These are phyloP conservation scores for Callionymus lyra DNA, from an alignment of 2,113 vertebrate species.

Conservation along the genomic window DNA sequence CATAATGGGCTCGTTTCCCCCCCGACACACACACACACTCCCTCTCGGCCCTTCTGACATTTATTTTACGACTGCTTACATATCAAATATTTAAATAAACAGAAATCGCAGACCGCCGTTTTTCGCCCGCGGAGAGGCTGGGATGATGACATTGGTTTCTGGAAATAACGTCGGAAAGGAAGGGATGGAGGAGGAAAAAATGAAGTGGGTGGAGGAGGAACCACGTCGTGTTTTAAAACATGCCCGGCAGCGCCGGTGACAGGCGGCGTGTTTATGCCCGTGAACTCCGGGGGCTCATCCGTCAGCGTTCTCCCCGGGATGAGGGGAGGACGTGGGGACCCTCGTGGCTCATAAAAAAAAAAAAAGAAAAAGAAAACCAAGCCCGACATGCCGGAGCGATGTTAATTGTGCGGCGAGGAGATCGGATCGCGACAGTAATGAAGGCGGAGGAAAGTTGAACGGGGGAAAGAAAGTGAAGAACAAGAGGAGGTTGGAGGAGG, in stretches of 20 bases:
- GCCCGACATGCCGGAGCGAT: slow-evolving; percentile 31
- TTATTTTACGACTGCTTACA: slow-evolving; percentile 71
- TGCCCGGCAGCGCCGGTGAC: slow-evolving; percentile 47
- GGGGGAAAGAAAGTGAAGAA: slow-evolving; percentile 30
- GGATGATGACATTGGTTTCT: slow-evolving; percentile 64
- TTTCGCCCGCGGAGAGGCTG: slow-evolving; percentile 31
- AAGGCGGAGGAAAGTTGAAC: slow-evolving; percentile 11
- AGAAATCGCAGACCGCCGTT: slow-evolving; percentile 47
- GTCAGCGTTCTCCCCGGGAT: slow-evolving; percentile 51
- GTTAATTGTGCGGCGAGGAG: slow-evolving; percentile 43
- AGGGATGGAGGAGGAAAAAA: slow-evolving; percentile 39
- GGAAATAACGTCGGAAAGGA: slow-evolving; percentile 34
- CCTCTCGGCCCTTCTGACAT: slow-evolving; percentile 59
- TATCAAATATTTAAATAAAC: slow-evolving; percentile 76
- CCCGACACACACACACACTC: slow-evolving; percentile 46
- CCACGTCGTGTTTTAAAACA: slow-evolving; percentile 37
- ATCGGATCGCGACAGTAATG: slow-evolving; percentile 31
- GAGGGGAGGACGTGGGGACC: slow-evolving; percentile 40
- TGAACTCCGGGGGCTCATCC: slow-evolving; percentile 43
- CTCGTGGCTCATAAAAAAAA: slow-evolving; percentile 56
- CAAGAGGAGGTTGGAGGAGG: slow-evolving; percentile 7
- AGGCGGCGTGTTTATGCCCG: slow-evolving; percentile 24
- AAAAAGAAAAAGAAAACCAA: too few relatives aligned
- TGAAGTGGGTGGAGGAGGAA: slow-evolving; percentile 49
- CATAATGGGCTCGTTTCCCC: slow-evolving; percentile 49